These are phyloP conservation scores for Cossypha caffra DNA, from an alignment of 2,797 vertebrate genomes.

Conservation along the genomic window DNA sequence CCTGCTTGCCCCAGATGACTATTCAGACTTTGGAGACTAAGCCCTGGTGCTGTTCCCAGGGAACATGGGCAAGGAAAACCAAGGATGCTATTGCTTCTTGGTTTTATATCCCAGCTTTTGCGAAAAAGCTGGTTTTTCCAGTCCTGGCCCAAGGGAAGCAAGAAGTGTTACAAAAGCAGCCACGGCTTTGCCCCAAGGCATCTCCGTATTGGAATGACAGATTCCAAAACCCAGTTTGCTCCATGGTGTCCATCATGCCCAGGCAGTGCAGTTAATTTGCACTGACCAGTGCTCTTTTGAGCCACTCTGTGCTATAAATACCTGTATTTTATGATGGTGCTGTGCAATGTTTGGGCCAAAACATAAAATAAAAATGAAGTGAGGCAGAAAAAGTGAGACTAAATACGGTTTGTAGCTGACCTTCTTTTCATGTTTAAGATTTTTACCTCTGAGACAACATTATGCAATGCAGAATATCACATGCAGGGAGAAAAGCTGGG, in stretches of 20 bases:
- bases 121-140: not conserved
- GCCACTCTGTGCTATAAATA: constrained; percentile 8
- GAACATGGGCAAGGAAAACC: rapidly evolving
- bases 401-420: not conserved
- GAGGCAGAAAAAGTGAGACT: not conserved
- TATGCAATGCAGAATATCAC: not conserved
- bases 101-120: not conserved
- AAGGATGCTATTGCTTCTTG: not conserved
- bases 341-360: constrained; percentile 25
- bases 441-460: constrained; percentile 26
- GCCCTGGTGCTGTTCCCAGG: not conserved
- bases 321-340: not conserved
- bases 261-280: not conserved
- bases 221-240: not conserved
- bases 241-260: not conserved
- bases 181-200: not conserved
- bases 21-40: not conserved
- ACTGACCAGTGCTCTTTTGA: not conserved
- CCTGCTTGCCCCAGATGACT: not conserved
- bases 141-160: not conserved
- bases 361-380: not conserved
- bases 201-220: not conserved
- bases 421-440: not conserved
- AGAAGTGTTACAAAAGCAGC: not conserved
- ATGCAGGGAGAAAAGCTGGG: not conserved